Percentiles rank a stretch among this genome's conserved stretches.
Conservation (phyloP, 2,113 vertebrate species). For the Stictonetta naevosa region DNA sequence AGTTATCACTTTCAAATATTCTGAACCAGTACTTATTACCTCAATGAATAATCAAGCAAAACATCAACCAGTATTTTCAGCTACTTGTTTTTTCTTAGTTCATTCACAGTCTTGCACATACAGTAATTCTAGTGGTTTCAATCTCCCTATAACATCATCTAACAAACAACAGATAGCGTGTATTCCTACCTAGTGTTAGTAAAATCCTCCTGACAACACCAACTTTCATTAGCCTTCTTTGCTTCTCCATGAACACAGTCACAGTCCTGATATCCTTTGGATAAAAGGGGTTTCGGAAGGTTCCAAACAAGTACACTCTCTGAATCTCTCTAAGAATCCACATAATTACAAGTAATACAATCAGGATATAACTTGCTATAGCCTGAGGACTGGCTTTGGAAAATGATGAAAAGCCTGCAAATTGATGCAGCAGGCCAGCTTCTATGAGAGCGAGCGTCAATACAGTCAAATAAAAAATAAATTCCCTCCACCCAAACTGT, state of each 20-base stretch:
- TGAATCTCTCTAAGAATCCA: slow-evolving; percentile 92
- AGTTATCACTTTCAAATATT: not conserved
- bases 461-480: slow-evolving; percentile 81
- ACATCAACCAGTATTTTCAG: not conserved
- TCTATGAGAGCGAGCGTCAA: slow-evolving; percentile 84
- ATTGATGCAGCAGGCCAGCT: slow-evolving; percentile 86
- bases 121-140: slow-evolving; percentile 5
- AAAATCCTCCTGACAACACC: slow-evolving; percentile 89
- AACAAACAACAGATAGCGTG: slow-evolving; percentile 27
- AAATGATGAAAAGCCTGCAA: slow-evolving; percentile 74
- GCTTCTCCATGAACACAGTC: slow-evolving; percentile 86
- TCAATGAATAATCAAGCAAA: not conserved
- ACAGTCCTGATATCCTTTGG: slow-evolving; percentile 87
- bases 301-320: slow-evolving; percentile 88
- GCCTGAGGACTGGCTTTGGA: slow-evolving; percentile 80
- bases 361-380: slow-evolving; percentile 85
- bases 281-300: slow-evolving; percentile 92
- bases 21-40: not conserved
- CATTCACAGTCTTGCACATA: not conserved
- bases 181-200: slow-evolving; percentile 89
- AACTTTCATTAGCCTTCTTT: slow-evolving; percentile 83
- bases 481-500: slow-evolving; percentile 82
- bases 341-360: slow-evolving; percentile 80
- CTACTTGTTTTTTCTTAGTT: not conserved
- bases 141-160: slow-evolving; percentile 42